Percentiles rank a stretch among this genome's conserved stretches.
These are phyloP conservation scores for Holcopasites calliopsidis DNA, from an alignment of 1,140 invertebrate genomes.

Conservation along the genomic window DNA sequence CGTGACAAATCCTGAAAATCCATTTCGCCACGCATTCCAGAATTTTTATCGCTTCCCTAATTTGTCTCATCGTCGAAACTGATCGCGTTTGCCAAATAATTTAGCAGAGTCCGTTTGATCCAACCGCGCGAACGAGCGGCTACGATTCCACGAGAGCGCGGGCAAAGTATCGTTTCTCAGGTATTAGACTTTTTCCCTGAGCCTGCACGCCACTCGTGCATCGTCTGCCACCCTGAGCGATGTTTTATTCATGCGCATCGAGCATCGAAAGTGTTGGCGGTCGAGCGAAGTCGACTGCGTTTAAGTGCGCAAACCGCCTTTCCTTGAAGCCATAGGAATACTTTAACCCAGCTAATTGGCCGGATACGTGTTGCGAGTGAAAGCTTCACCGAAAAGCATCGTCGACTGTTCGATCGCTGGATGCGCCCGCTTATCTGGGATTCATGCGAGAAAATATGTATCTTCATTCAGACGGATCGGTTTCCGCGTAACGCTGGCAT, in stretches of 20 bases:
- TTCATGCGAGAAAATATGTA: neutral
- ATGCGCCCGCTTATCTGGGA: no score
- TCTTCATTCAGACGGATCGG: neutral
- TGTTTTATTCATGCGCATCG: slow-evolving; percentile 75
- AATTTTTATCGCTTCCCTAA: slow-evolving; percentile 40
- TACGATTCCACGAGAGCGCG: neutral
- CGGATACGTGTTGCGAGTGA: slow-evolving; percentile 63
- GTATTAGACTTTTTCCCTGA: neutral
- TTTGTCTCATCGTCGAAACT: slow-evolving; percentile 28
- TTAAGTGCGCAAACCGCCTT: slow-evolving; percentile 70
- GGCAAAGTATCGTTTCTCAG: neutral
- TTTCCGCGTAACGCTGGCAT: neutral
- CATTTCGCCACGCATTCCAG: slow-evolving; percentile 44
- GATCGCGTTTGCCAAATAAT: slow-evolving; percentile 7
- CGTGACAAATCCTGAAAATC: slow-evolving; percentile 24
- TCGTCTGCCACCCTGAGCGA: slow-evolving; percentile 45
- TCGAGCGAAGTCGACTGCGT: slow-evolving; percentile 60
- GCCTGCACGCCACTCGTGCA: neutral
- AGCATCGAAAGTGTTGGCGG: slow-evolving; percentile 63
- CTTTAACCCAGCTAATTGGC: slow-evolving; percentile 74
- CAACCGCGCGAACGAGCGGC: no score
- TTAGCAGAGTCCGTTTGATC: no score
- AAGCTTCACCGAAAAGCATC: slow-evolving; percentile 27
- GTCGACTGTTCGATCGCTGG: slow-evolving; percentile 29
- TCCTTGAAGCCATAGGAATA: slow-evolving; percentile 70